Conservation (phyloP, 2,888 invertebrate species). For the Ennomos erosarius region DNA sequence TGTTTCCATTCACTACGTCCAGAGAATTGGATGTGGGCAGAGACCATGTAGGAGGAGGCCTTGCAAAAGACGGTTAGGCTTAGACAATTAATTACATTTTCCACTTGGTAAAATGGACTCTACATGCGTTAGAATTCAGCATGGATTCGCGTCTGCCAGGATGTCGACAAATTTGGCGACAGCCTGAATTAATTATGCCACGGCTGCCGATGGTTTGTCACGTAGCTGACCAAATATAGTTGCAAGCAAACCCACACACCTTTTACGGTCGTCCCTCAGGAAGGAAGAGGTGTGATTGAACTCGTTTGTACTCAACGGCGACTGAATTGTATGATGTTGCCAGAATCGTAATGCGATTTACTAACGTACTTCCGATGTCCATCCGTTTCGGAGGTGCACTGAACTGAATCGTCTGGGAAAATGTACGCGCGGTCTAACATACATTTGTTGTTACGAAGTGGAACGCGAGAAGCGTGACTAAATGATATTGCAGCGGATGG, state of each 20-base stretch:
- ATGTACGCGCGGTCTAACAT: conserved; percentile 4
- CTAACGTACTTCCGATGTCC: conserved; percentile 69
- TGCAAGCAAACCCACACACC: conserved; percentile 62
- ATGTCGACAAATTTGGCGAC: conserved; percentile 72
- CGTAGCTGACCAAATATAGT: conserved; percentile 79
- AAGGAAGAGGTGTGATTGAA: conserved; percentile 79
- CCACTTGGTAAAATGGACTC: conserved; percentile 57
- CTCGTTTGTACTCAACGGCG: conserved; percentile 48
- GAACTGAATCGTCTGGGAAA: conserved; percentile 34
- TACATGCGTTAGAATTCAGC: conserved; percentile 63
- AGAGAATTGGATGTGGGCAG: conserved; percentile 81
- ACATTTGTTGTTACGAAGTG: conserved; percentile 8
- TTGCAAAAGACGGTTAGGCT: conserved; percentile 72
- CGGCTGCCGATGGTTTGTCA: conserved; percentile 66
- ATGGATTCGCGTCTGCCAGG: conserved; percentile 57
- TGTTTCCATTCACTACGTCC: conserved; percentile 56
- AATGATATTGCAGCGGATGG: conserved; percentile 28
- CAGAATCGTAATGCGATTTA: conserved; percentile 73
- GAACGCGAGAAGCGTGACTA: conserved; percentile 28
- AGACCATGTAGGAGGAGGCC: conserved; percentile 79
- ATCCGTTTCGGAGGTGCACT: conserved; percentile 56
- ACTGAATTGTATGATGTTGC: conserved; percentile 55
- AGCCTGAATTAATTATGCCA: conserved; percentile 75
- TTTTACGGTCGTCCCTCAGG: conserved; percentile 71
- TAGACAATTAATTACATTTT: conserved; percentile 58